Evolutionary conservation across 1,140 invertebrate species (phyloP).

Genomic region (Chironomus tepperi): DNA sequence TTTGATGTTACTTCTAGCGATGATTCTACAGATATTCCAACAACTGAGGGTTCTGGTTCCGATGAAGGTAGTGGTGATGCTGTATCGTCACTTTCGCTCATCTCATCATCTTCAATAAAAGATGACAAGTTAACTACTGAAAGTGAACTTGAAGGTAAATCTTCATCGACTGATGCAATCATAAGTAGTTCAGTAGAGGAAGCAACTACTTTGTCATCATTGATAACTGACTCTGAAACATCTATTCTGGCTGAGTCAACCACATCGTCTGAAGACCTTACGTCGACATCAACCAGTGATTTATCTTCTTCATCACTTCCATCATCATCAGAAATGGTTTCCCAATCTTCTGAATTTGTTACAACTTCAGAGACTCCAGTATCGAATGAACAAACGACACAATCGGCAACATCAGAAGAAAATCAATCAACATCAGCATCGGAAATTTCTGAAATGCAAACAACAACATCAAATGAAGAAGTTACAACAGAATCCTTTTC

Average conservation of each 20-base stretch:
- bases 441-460: not conserved
- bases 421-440: not conserved
- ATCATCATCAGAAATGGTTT: constrained; percentile 22
- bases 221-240: constrained; percentile 24
- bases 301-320: constrained; percentile 27
- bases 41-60: constrained; percentile 28
- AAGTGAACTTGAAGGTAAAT: no score
- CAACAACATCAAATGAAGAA: constrained; percentile 7
- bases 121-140: not conserved
- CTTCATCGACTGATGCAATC: no score
- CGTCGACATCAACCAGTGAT: constrained; percentile 27
- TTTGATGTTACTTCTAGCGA: constrained; percentile 29
- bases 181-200: constrained; percentile 23
- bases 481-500: not conserved
- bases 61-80: constrained; percentile 29
- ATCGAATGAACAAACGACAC: not conserved
- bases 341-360: not conserved
- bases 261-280: constrained; percentile 26
- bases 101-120: constrained; percentile 25
- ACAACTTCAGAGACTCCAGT: constrained; percentile 27
- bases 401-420: not conserved
- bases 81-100: constrained; percentile 28
- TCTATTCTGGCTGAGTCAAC: constrained; percentile 27
- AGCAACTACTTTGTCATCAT: constrained; percentile 10
- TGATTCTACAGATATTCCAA: constrained; percentile 29